Base-by-base conservation (phyloP, 1,140 invertebrate genomes). In the Notospermus geniculatus region DNA sequence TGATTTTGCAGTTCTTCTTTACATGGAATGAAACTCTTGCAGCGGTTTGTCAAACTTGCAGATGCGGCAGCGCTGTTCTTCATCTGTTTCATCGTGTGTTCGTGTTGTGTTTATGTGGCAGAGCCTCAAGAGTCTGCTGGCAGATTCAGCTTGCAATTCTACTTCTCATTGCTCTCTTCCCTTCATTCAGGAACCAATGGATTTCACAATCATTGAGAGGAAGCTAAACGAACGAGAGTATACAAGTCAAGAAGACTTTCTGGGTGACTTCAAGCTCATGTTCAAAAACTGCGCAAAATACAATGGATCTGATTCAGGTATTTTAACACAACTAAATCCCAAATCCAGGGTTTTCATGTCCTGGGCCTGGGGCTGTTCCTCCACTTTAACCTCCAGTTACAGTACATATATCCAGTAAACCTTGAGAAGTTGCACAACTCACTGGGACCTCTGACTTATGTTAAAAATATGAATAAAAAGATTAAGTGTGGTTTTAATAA, bases 231-330 rank as follows among this genome's bases (percentile, higher is more conserved):
- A 84, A 68, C 89, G 90, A 28, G 86, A 87, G 61, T 95, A 96
- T 72, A 86, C 87, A 29, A 88, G 86, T 63, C 87, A 90, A 64
- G 85, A 84, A 45, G 88, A 91, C 82, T 94, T 95, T 79, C 88
- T 89, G 73, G 85, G 85, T 2, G 93, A 95, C 81, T 94, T 95
- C 80, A 87, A 89, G 69, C 85, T 93, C 43, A 95, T 95, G 73
- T 89, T 95, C 13, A 90, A 93, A 68, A 96, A 96, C 79, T 95
- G 92, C 79, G 84, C 88, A 62, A 84, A 92, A 54, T 96, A 94
- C 74, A 95, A 95, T 86, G 93, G 93, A 39, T 88, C 89, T 66
- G 88, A 92, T 72, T 94, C 92, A 84, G 92, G 92, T 95, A 81
- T n/a, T n/a, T n/a, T n/a, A n/a, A n/a, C n/a, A n/a, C n/a, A n/a